Base-by-base conservation (phyloP, 53 echinoderm and acorn worm genomes). In the Echinarachnius parma region DNA sequence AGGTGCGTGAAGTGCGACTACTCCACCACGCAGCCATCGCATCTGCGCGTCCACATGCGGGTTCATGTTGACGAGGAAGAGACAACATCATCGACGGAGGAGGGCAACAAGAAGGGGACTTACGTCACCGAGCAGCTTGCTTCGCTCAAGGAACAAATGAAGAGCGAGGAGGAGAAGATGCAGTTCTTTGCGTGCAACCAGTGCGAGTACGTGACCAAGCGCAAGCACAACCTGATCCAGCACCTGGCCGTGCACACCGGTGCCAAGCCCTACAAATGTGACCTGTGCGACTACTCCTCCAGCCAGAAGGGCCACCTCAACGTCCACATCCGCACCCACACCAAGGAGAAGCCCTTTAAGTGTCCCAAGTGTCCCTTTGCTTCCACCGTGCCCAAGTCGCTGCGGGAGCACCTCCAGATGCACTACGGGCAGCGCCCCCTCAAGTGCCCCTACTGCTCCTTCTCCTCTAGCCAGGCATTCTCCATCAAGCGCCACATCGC, bases 291-390 rank as follows among this genome's bases (percentile, higher is more conserved):
- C 22, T 91, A 91, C 75, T 62, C 64, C 21, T 83, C 87, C 54
- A 91, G 83, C 74, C 91, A 91, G 35, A 91, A 91, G 55, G 91
- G 91, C 7, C 91, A 91, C 60, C 78, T 91, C 30, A 91, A 91
- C 42, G 87, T 91, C 42, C 91, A 91, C 66, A 83, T 91, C 28
- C 85, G 88, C 35, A 82, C 81, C 46, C 92, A 92, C 60, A 88
- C 92, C 30, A 64, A 84, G 3, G 88, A 88, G 62, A 88, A 92
- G 42, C 92, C 92, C 4, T 85, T 82, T 60, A 88, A 85, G 52
- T 92, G 92, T 59, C 75, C 75, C n/a, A 82, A 85, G 75, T 92
- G 92, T 54, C 92, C 92, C 0, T 92, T 89, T 46, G 88, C 88
- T 3, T 88, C 89, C 26, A 85, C 88, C 4, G 92, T 91, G 32